These are phyloP conservation scores for Drosophila repleta DNA, from an alignment of 1,140 invertebrate species.

Conservation along the genomic window DNA sequence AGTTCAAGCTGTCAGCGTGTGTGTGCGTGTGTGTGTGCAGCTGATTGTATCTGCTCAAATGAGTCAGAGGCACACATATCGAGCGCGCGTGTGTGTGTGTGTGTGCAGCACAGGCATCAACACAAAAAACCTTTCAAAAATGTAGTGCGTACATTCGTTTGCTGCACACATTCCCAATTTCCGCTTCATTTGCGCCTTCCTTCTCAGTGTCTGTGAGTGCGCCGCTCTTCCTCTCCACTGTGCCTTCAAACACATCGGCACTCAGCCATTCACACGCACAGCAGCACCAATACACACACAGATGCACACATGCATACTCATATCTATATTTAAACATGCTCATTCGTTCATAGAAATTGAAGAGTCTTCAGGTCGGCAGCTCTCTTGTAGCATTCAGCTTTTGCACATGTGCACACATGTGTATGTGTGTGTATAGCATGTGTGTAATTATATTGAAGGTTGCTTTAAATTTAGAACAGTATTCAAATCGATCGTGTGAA, in stretches of 20 bases:
- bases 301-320: not conserved
- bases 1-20: slow-evolving; percentile 20
- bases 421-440: no score
- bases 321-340: not conserved
- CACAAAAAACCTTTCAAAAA: slow-evolving; percentile 75
- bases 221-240: slow-evolving; percentile 16
- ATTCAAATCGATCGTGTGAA: no score
- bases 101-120: slow-evolving; percentile 41
- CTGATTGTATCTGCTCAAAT: slow-evolving; percentile 18
- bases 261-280: slow-evolving; percentile 19
- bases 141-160: slow-evolving; percentile 57
- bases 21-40: not conserved
- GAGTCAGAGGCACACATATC: slow-evolving; percentile 7
- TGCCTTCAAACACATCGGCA: slow-evolving; percentile 37
- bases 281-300: not conserved
- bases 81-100: not conserved
- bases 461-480: no score
- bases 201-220: not conserved
- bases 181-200: slow-evolving; percentile 62
- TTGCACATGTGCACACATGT: not conserved
- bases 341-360: slow-evolving; percentile 25
- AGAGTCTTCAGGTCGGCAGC: slow-evolving; percentile 17
- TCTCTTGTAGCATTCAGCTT: slow-evolving; percentile 18
- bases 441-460: no score
- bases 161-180: slow-evolving; percentile 65